phyloP scores from a whole-genome alignment of 1,140 invertebrate species.

The Pachypsylla venusta region DNA sequence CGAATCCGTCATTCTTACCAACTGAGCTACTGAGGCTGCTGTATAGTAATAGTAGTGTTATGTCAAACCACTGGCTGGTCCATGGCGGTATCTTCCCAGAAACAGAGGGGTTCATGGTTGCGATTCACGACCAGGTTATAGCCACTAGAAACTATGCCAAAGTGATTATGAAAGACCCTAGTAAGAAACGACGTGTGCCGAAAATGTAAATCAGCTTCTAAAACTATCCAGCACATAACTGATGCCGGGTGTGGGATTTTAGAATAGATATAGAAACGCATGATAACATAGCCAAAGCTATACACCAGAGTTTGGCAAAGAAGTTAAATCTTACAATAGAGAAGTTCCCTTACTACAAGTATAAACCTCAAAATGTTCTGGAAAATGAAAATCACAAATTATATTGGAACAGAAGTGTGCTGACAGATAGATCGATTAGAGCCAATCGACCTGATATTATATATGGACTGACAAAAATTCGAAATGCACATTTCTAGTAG shows the following conservation, averaged over 20 bases:
- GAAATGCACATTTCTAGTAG: neutral
- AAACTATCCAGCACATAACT: slow-evolving; percentile 1
- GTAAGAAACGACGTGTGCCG: neutral
- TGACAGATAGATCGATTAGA: neutral
- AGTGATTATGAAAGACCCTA: slow-evolving; percentile 22
- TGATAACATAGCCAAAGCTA: neutral
- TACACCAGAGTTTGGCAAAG: neutral
- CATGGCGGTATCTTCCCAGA: slow-evolving; percentile 19
- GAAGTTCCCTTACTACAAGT: neutral
- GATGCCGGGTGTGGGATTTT: neutral
- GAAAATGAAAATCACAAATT: neutral
- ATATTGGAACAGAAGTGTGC: neutral
- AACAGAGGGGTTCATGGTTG: slow-evolving; percentile 23
- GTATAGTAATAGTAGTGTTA: too few species aligned
- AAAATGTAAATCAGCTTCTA: neutral
- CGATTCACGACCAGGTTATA: slow-evolving; percentile 26
- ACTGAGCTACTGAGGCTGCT: too few species aligned
- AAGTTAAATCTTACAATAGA: neutral
- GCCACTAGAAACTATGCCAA: slow-evolving; percentile 24
- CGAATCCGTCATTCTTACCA: too few species aligned
- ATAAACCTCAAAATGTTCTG: neutral
- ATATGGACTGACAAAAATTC: neutral
- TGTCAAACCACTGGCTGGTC: slow-evolving; percentile 24
- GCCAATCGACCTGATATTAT: neutral
- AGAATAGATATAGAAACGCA: neutral